Evolutionary conservation across 2,113 vertebrate species (phyloP).

Genomic region (Calonectris borealis): DNA sequence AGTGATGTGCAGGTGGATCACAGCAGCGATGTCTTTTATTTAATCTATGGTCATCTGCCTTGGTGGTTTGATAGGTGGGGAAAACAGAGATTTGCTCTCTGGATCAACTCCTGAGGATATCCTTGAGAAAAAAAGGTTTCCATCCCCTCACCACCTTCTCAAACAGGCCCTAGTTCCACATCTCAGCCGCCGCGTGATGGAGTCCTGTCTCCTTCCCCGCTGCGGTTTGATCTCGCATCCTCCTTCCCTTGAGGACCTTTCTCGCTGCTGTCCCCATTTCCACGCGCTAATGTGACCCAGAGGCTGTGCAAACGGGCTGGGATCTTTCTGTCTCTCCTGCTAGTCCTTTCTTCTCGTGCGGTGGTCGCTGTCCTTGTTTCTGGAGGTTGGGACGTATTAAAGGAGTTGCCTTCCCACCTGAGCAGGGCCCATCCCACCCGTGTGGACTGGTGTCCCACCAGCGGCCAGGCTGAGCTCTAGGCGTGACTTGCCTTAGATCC

Average conservation of each 20-base stretch:
- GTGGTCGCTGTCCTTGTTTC: background rate
- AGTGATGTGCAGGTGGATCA: background rate
- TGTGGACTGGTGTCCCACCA: background rate
- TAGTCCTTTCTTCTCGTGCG: background rate
- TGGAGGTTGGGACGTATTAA: background rate
- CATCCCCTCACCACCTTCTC: background rate
- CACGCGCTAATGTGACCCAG: background rate
- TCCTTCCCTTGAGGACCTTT: constrained; percentile 13
- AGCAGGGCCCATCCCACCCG: background rate
- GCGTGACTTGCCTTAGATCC: background rate
- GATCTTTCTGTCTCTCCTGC: background rate
- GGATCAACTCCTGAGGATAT: background rate
- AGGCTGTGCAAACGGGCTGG: background rate
- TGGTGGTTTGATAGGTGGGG: background rate
- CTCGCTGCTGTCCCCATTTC: constrained; percentile 34
- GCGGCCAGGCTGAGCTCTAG: background rate
- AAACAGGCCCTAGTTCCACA: background rate
- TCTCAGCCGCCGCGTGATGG: background rate
- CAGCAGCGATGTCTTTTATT: background rate
- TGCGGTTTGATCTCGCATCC: background rate
- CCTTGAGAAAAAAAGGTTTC: background rate
- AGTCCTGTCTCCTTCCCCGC: background rate
- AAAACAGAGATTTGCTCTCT: background rate
- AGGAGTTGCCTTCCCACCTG: background rate
- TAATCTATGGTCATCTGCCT: background rate